Percentiles rank a stretch among this genome's conserved stretches.
These are phyloP conservation scores for Enteromius thamalakanensis DNA, from an alignment of 2,797 vertebrate genomes.

Conservation along the genomic window DNA sequence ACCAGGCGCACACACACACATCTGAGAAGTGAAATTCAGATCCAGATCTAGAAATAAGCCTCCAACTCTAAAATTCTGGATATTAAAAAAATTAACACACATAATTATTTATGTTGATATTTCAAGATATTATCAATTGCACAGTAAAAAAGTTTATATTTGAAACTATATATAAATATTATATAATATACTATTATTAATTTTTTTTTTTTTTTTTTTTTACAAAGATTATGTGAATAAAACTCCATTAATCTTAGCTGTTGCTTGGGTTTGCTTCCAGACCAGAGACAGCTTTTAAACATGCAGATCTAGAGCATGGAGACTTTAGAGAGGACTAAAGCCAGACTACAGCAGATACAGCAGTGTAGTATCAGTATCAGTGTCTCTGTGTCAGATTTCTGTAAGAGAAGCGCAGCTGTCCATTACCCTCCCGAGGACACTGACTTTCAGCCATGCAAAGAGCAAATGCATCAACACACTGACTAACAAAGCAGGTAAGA, in stretches of 20 bases:
- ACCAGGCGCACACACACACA: too few relatives aligned
- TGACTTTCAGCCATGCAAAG: slow-evolving; percentile 7
- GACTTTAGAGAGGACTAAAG: neutral
- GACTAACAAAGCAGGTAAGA: neutral
- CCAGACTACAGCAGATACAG: neutral
- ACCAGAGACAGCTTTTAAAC: neutral
- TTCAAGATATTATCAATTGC: neutral
- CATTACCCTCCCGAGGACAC: neutral
- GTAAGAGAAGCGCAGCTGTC: slow-evolving; percentile 3
- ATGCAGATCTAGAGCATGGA: neutral
- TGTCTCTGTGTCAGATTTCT: slow-evolving; percentile 29
- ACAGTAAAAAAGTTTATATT: neutral
- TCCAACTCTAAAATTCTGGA: too few relatives aligned
- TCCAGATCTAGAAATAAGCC: neutral
- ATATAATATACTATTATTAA: too few relatives aligned
- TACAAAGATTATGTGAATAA: neutral
- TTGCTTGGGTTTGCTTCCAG: neutral
- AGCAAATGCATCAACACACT: neutral
- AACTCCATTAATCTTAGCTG: neutral
- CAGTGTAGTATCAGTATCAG: neutral
- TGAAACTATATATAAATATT: neutral
- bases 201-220: neutral
- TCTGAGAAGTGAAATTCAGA: neutral
- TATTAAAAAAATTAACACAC: too few relatives aligned
- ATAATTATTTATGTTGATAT: too few relatives aligned